phyloP scores from a whole-genome alignment of 2,888 invertebrate genomes.

The Yponomeuta plumbellus region DNA sequence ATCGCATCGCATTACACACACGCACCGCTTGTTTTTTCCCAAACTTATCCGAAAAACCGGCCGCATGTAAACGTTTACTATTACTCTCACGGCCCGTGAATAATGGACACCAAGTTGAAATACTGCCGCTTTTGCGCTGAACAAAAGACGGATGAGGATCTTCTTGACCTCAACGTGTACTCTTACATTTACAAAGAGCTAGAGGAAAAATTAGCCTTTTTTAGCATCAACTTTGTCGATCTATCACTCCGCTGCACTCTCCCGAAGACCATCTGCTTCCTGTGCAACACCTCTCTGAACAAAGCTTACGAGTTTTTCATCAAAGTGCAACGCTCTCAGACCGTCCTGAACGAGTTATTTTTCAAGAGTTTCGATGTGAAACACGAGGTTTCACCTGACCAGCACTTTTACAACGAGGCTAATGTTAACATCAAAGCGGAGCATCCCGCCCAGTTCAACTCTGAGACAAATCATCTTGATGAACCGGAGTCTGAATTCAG shows the following conservation, averaged over 20 bases:
- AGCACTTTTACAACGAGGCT: not conserved
- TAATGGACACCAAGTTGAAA: not conserved
- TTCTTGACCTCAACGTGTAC: conserved; percentile 2
- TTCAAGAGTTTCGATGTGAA: not conserved
- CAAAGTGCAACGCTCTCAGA: conserved; percentile 9
- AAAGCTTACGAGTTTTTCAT: conserved; percentile 23
- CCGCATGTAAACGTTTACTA: not conserved
- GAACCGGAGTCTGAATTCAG: not conserved
- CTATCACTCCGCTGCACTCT: conserved; percentile 18
- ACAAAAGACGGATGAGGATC: conserved; percentile 14
- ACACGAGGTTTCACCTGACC: not conserved
- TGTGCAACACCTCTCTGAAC: conserved; percentile 22
- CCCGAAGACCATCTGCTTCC: conserved; percentile 25
- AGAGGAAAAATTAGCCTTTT: not conserved
- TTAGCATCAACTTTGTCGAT: conserved; percentile 20
- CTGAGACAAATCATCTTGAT: not conserved
- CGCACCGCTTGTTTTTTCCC: not conserved
- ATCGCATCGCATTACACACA: no score
- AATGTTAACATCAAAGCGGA: not conserved
- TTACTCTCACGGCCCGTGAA: not conserved
- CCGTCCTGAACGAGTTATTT: conserved; percentile 7
- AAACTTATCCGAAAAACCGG: not conserved
- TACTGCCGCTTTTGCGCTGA: conserved; percentile 21
- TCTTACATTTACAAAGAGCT: not conserved
- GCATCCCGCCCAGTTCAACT: not conserved